Evolutionary conservation across 2,113 vertebrate genomes (phyloP).

Genomic region (Neotragus moschatus): DNA sequence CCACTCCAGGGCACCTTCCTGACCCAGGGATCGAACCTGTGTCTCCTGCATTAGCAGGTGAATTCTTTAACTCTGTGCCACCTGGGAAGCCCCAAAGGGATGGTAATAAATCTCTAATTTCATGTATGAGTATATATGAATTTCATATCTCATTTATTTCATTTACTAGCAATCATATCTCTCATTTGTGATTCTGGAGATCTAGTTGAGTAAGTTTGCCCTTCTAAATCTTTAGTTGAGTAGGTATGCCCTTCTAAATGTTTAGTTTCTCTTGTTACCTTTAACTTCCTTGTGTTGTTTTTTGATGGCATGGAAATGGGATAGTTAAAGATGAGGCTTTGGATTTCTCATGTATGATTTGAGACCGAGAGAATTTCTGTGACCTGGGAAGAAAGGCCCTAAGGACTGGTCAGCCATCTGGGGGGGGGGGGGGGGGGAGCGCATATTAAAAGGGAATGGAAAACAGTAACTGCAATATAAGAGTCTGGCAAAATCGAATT

Average conservation of each 20-base stretch:
- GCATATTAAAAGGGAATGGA: not conserved
- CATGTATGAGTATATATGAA: not conserved
- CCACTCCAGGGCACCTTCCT: not conserved
- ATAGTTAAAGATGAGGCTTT: not conserved
- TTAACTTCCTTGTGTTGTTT: not conserved
- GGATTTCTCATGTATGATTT: not conserved
- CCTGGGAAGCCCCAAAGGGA: not conserved
- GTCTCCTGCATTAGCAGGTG: not conserved
- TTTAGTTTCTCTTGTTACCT: not conserved
- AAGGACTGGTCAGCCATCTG: not conserved
- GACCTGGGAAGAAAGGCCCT: not conserved
- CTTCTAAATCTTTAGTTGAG: not conserved
- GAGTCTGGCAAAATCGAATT: not conserved
- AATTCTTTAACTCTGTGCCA: not conserved
- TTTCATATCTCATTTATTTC: not conserved
- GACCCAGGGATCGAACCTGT: not conserved
- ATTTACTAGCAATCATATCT: not conserved
- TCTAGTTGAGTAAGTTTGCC: not conserved
- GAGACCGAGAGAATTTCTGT: not conserved
- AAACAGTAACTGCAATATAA: not conserved
- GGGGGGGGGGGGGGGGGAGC: too few species aligned
- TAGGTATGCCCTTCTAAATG: not conserved
- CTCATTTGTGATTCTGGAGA: not conserved
- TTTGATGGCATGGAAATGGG: not conserved
- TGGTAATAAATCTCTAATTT: slow-evolving; percentile 1